phyloP scores from a whole-genome alignment of 2,113 vertebrate species.

The Gavia stellata region DNA sequence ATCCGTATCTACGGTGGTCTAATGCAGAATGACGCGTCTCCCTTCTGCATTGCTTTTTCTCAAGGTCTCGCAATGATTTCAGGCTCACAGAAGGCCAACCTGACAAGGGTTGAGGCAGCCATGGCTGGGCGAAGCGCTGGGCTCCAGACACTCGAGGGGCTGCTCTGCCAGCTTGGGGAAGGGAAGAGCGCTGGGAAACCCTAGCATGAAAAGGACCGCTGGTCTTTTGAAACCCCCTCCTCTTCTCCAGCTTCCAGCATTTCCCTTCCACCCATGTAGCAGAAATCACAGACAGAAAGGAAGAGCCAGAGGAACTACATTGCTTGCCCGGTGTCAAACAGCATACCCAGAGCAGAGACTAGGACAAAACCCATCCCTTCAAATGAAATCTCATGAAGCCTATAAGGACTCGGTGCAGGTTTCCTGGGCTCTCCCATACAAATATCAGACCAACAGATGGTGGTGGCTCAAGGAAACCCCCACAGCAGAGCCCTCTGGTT shows the following conservation, averaged over 20 bases:
- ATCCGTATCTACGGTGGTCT: rapidly evolving
- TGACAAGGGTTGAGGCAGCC: neutral
- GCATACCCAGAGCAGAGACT: neutral
- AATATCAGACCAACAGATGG: neutral
- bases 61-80: neutral
- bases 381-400: neutral
- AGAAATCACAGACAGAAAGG: neutral
- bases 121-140: rapidly evolving
- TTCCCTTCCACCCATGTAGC: neutral
- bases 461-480: neutral
- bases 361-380: neutral
- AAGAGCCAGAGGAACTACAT: neutral
- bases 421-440: neutral
- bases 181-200: neutral
- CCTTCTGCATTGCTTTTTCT: neutral
- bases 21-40: rapidly evolving
- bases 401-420: neutral
- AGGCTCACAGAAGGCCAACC: neutral
- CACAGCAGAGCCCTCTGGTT: neutral
- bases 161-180: neutral
- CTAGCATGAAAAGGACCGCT: neutral
- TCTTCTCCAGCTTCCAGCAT: neutral
- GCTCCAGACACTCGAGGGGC: neutral
- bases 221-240: neutral
- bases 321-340: neutral